Conservation (phyloP, 2,797 vertebrate genomes). For the Hippocampus kuda region DNA sequence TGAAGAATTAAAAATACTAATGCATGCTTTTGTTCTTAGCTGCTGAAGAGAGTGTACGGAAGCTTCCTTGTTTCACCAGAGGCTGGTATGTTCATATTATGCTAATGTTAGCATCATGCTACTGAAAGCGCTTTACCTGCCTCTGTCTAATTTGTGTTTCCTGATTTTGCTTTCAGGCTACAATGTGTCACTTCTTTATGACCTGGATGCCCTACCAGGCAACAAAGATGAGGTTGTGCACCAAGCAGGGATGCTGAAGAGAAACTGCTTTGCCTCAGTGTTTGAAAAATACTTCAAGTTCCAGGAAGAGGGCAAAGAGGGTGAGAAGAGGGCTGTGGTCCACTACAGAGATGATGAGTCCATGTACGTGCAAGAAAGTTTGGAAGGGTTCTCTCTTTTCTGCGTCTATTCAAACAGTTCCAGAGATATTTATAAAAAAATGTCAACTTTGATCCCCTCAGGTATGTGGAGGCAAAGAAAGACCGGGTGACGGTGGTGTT, state of each 20-base stretch:
- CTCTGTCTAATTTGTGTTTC: no score
- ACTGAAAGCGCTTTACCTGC: no score
- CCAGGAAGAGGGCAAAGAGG: constrained; percentile 94
- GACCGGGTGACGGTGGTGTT: constrained; percentile 97
- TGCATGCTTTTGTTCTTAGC: constrained; percentile 61
- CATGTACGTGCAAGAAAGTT: constrained; percentile 70
- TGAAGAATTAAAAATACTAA: background rate
- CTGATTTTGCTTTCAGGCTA: constrained; percentile 68
- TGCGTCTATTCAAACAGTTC: background rate
- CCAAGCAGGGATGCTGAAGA: constrained; percentile 96
- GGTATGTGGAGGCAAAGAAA: constrained; percentile 97
- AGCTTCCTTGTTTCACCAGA: constrained; percentile 83
- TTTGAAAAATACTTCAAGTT: constrained; percentile 99
- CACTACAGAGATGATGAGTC: constrained; percentile 98
- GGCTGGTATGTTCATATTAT: constrained; percentile 65
- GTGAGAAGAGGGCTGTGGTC: constrained; percentile 89
- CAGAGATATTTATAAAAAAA: background rate
- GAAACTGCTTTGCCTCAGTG: constrained; percentile 97
- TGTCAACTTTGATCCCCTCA: constrained; percentile 34
- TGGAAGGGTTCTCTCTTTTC: background rate
- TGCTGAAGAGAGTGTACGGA: constrained; percentile 90
- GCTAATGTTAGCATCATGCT: background rate
- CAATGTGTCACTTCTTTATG: constrained; percentile 93
- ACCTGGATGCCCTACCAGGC: constrained; percentile 84
- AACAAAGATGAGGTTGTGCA: constrained; percentile 85